Evolutionary conservation across 2,888 invertebrate genomes (phyloP), one percentile per base, ranked within the genome.

Genomic region (Perizoma affinitatum): DNA sequence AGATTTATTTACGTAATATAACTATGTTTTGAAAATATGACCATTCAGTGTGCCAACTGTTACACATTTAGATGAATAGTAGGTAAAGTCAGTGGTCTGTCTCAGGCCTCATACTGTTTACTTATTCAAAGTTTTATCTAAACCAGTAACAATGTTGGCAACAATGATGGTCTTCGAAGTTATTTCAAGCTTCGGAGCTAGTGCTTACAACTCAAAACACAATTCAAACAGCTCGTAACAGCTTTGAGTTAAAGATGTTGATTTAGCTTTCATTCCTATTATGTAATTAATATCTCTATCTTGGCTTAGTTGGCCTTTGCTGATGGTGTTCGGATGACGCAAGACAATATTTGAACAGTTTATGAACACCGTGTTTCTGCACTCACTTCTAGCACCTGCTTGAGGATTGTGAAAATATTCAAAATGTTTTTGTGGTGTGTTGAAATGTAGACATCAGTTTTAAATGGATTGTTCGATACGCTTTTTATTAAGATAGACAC

Each of bases 331-430:
- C 73, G 68, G 41, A 72, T 75, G 72, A 75, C 75, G 75, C 74
- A 75, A 59, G 73, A 73, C 76, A 83, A 82, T 83, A 83, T 83
- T 83, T 82, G 75, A 77, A 77, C 72, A 74, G 63, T 71, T 72
- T 44, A 42, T 42, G 10, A 36, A 43, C 41, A 41, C 22, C 9
- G 48, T 46, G 33, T n/a, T 46, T n/a, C 38, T 54, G 33, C 33
- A 38, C 8, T 40, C 38, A 38, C 22, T 50, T 50, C 9, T 41
- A 35, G 34, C 43, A 11, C 44, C 36, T 44, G 40, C 36, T 36
- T 45, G 22, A 22, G 45, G 11, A 38, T 38, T 45, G 45, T 22
- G 38, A 46, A 48, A 49, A 0, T 42, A 8, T 41, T 47, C 6
- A 40, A 4, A 38, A 38, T 38, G 38, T 38, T 11, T 43, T 33